Percentiles rank a stretch among this genome's conserved stretches.
Conservation (phyloP, 2,113 vertebrate species). For the Gambusia holbrooki region DNA sequence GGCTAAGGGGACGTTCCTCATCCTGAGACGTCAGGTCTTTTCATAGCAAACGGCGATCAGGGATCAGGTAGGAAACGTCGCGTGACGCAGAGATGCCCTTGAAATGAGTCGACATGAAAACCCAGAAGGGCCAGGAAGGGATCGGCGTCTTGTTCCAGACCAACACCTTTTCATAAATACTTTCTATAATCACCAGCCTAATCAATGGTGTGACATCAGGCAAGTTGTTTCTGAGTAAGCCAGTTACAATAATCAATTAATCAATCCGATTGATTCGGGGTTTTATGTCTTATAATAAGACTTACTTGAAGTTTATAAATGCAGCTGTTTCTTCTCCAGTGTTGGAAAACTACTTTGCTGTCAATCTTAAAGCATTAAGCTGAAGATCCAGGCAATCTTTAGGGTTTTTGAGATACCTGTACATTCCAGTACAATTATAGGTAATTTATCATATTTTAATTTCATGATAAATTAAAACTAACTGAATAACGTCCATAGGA, state of each 20-base stretch:
- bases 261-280: constrained; percentile 29
- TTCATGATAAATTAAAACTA: too few relatives aligned
- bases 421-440: constrained; percentile 72
- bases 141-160: not conserved
- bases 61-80: not conserved
- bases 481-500: too few relatives aligned
- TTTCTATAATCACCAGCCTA: not conserved
- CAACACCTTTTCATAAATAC: not conserved
- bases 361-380: constrained; percentile 69
- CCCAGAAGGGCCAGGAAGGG: not conserved
- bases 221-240: too few relatives aligned
- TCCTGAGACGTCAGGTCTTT: not conserved
- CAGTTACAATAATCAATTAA: too few relatives aligned
- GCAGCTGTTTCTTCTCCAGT: constrained; percentile 79
- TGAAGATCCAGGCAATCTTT: constrained; percentile 73
- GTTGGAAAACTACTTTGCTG: constrained; percentile 77
- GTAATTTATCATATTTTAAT: too few relatives aligned
- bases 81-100: not conserved
- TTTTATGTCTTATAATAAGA: constrained; percentile 90
- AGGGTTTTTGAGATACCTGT: constrained; percentile 69
- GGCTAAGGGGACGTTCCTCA: not conserved
- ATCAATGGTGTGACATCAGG: not conserved
- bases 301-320: constrained; percentile 83
- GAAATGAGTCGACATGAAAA: not conserved
- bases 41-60: not conserved